Evolutionary conservation across 2,888 invertebrate genomes (phyloP), one percentile per base, ranked within the genome.

Genomic region (Xestia sexstrigata): DNA sequence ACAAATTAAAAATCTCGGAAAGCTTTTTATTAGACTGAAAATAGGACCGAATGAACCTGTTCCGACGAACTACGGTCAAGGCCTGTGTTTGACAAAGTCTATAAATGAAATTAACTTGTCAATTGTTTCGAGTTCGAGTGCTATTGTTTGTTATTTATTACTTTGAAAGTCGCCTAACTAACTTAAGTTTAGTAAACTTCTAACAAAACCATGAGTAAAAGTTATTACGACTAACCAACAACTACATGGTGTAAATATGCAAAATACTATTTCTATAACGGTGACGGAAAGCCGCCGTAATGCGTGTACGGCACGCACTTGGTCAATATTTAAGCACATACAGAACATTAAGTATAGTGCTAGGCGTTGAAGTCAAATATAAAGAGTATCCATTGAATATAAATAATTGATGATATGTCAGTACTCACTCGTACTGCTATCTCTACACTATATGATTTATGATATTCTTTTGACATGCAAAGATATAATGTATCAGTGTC

Each of bases 401-500:
- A 77, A 79, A 85, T 85, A 86, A 87, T 81, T 87, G 76, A 88
- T 87, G 83, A 78, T 68, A 81, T 75, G 79, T 82, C 83, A 84
- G 83, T 65, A 68, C 79, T 80, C 87, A 75, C 69, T 76, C 74
- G 76, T 78, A 75, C 66, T 76, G 69, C 78, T 74, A 78, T 88
- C 76, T 79, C 77, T 67, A 79, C 76, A 76, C 67, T 68, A 66
- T 52, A 79, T 88, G 89, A 88, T 86, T 86, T 81, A 87, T 87
- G 86, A 87, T 83, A 82, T 85, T 81, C 88, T 85, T 83, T 87
- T 85, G 85, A 78, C 74, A 86, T 85, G 79, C 74, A 73, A 87
- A 89, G 69, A 83, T 86, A 83, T 75, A 70, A 79, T 67, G 75
- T 82, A 83, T 77, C 68, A 63, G 72, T 79, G 73, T 76, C 74